Evolutionary conservation across 2,113 vertebrate species (phyloP).

Genomic region (Myotis davidii): DNA sequence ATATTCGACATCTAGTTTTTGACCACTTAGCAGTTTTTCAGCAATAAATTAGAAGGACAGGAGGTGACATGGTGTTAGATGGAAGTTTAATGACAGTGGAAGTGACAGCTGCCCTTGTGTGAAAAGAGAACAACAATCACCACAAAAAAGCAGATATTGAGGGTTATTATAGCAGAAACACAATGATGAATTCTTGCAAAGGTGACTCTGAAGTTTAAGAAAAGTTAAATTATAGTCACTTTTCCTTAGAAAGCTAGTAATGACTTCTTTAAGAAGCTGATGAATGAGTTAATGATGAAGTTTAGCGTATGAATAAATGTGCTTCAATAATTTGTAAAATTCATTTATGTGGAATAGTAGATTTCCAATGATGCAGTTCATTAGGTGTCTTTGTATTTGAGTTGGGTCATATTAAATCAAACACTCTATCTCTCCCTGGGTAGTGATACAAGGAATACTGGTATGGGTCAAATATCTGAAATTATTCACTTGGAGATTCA

Average conservation of each 20-base stretch:
- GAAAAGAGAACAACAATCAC: neutral
- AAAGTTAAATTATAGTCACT: neutral
- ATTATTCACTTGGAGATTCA: neutral
- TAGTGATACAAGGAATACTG: neutral
- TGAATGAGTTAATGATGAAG: neutral
- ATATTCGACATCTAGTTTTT: slow-evolving; percentile 53
- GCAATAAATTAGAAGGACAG: slow-evolving; percentile 62
- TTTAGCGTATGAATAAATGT: neutral
- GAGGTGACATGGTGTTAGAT: slow-evolving; percentile 46
- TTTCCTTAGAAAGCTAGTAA: neutral
- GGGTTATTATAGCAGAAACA: neutral
- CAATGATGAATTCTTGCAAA: neutral
- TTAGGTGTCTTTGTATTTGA: slow-evolving; percentile 13
- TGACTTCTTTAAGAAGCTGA: slow-evolving; percentile 20
- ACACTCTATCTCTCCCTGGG: neutral
- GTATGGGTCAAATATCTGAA: slow-evolving; percentile 10
- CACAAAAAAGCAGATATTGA: neutral
- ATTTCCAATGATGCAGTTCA: neutral
- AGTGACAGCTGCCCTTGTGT: slow-evolving; percentile 66
- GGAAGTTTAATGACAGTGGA: slow-evolving; percentile 50
- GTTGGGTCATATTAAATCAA: neutral
- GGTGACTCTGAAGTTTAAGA: neutral
- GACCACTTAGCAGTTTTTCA: slow-evolving; percentile 66
- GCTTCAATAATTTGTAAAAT: slow-evolving; percentile 38
- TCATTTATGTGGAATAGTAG: neutral